These are phyloP conservation scores for Takifugu flavidus DNA, from an alignment of 2,113 vertebrate species.

Conservation along the genomic window DNA sequence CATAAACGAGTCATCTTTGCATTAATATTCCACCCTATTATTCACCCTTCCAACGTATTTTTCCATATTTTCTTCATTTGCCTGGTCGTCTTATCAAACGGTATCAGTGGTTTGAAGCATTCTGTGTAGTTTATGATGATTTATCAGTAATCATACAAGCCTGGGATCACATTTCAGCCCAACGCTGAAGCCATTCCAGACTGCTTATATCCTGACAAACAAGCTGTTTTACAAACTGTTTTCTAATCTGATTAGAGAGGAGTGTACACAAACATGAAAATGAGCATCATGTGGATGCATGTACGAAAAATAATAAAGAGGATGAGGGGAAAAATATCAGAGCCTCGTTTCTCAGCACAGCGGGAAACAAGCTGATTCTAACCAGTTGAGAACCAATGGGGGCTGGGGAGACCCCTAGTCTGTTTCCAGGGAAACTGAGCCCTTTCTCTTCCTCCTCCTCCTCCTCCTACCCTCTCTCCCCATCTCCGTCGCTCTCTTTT, in stretches of 20 bases:
- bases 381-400: conserved; percentile 66
- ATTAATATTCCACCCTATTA: conserved; percentile 10
- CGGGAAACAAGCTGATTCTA: conserved; percentile 63
- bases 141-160: conserved; percentile 1
- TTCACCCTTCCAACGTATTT: background rate
- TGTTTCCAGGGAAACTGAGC: conserved; percentile 75
- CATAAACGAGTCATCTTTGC: background rate
- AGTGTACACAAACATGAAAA: conserved; percentile 9
- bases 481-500: conserved; percentile 11
- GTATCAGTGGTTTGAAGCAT: no score
- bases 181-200: background rate
- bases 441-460: conserved; percentile 35
- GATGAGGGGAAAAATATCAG: conserved; percentile 27
- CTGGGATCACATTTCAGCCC: conserved; percentile 2
- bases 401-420: conserved; percentile 66
- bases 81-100: no score
- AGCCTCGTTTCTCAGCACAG: conserved; percentile 51
- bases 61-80: no score
- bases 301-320: conserved; percentile 9
- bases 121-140: background rate
- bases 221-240: background rate
- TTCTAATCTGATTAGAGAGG: conserved; percentile 12
- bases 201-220: background rate
- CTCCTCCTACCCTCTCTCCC: conserved; percentile 18
- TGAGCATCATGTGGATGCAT: background rate